Percentiles rank a stretch among this genome's conserved stretches.
Evolutionary conservation across 2,113 vertebrate species (phyloP).

Genomic region (Rhagologus leucostigma): DNA sequence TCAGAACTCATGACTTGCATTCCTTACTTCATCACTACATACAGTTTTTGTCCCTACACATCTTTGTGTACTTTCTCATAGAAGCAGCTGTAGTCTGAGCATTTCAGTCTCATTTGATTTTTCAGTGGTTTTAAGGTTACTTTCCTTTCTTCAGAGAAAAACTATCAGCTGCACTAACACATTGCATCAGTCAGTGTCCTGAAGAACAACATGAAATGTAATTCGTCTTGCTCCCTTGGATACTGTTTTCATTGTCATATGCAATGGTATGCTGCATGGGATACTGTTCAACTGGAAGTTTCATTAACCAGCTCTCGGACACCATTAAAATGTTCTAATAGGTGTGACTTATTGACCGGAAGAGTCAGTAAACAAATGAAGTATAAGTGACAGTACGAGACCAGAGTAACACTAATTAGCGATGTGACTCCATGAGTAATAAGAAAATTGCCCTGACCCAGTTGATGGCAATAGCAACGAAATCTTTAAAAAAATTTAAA

Average conservation of each 20-base stretch:
- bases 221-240: not conserved
- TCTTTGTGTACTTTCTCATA: not conserved
- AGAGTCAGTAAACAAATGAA: conserved; percentile 46
- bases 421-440: conserved; percentile 49
- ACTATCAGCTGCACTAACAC: not conserved
- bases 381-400: conserved; percentile 43
- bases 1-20: not conserved
- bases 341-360: conserved; percentile 58
- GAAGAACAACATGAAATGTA: not conserved
- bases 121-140: not conserved
- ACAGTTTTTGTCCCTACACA: not conserved
- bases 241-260: conserved; percentile 41
- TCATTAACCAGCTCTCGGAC: not conserved
- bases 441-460: conserved; percentile 49
- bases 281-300: conserved; percentile 25
- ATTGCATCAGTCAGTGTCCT: not conserved
- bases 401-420: conserved; percentile 40
- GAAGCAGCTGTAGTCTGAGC: not conserved
- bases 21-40: not conserved
- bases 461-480: not conserved
- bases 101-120: not conserved
- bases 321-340: conserved; percentile 19
- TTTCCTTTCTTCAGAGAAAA: not conserved
- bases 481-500: not conserved
- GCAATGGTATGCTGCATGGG: conserved; percentile 51